Evolutionary conservation across 2,888 invertebrate genomes (phyloP).

Genomic region (Blera fallax): DNA sequence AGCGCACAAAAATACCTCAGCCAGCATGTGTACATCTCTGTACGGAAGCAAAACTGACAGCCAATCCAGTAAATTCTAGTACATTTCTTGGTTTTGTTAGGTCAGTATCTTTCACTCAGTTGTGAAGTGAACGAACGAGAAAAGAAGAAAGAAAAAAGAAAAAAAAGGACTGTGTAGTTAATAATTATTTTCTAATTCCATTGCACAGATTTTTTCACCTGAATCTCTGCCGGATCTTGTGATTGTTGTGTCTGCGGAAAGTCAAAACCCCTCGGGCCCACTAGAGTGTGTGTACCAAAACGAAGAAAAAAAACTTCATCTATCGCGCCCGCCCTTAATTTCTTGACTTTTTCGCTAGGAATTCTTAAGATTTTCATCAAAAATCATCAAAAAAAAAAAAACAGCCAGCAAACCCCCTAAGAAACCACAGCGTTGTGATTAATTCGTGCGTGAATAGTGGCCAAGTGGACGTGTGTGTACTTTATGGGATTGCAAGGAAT

Average conservation of each 20-base stretch:
- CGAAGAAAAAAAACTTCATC: neutral
- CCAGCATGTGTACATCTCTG: neutral
- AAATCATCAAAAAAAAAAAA: neutral
- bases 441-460: neutral
- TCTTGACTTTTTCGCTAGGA: neutral
- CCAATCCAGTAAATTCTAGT: neutral
- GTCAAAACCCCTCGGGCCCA: no score
- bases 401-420: no score
- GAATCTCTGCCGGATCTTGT: neutral
- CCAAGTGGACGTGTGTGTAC: neutral
- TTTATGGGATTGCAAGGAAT: neutral
- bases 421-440: slow-evolving; percentile 6
- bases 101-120: slow-evolving; percentile 48
- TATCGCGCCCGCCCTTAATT: slow-evolving; percentile 37
- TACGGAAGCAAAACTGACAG: neutral
- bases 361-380: slow-evolving; percentile 1
- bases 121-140: neutral
- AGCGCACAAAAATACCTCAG: no score
- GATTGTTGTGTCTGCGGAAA: slow-evolving; percentile 4
- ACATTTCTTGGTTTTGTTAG: slow-evolving; percentile 19
- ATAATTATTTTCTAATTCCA: slow-evolving; percentile 10
- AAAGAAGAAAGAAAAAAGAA: neutral
- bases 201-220: neutral
- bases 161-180: neutral
- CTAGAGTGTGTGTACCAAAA: neutral